Evolutionary conservation across 2,888 invertebrate species (phyloP), one percentile per base, ranked within the genome.

Genomic region (Oxystoma pomonae): DNA sequence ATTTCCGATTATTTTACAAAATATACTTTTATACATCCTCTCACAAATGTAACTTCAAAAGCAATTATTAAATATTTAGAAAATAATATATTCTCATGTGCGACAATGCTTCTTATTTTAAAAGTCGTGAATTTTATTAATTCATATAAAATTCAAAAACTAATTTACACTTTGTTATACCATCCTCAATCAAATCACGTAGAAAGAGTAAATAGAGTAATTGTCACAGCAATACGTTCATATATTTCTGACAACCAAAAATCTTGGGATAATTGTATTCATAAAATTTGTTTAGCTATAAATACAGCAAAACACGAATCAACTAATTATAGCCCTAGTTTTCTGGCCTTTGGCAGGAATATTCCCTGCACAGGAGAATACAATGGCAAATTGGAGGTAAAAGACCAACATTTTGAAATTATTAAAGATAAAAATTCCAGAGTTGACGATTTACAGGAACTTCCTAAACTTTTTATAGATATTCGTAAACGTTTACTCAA

Each of bases 181-280:
- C 71, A 74, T 17, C 75, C 77, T 0, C 77, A 77, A 66, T 64
- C 66, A 1, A 77, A 77, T 62, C 73, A 74, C 1, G 73, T 74
- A 0, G 77, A 78, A 60, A 51, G 75, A 0, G 69, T 71, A 0
- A 76, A 77, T 64, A 61, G 71, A 57, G 71, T 72, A 0, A 68
- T 77, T 0, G 68, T 72, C 1, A 72, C 72, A 2, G 71, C 71
- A n/a, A 71, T 76, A 7, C 52, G 64, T 16, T 61, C 58, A 1
- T 67, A 63, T 57, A 65, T 65, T 57, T 60, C 64, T 55, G 63
- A 64, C 12, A 60, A 61, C 50, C 67, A 69, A 50, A 57, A 60
- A 58, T 57, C 20, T 17, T 69, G 69, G 62, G 68, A 66, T 59
- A 12, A 16, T 19, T 55, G 56, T 55, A 59, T 67, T 21, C 35